Evolutionary conservation across 2,113 vertebrate species (phyloP), one percentile per base, ranked within the genome.

Genomic region (Oncorhynchus mykiss): DNA sequence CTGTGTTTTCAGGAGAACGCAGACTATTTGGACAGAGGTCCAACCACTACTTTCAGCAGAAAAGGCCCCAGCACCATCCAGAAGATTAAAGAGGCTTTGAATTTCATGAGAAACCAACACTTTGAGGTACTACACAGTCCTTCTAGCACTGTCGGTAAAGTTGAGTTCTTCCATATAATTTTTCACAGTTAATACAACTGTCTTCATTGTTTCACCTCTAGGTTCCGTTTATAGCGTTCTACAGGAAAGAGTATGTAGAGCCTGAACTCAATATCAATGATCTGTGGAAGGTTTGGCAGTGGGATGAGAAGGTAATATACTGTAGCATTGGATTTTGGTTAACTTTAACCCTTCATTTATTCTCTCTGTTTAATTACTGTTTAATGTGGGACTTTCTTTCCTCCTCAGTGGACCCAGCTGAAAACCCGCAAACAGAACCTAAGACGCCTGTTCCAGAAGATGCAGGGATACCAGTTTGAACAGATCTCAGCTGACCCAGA

Each of bases 221-320:
- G 97, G 98, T 99, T 79, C 97, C 98, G 0, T 99, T 99, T 86
- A 99, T 99, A 86, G 97, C 98, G 51, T 99, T 99, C 90, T 99
- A 99, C 90, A 95, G 98, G 77, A 99, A 99, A 82, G 98, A 99
- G 76, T 99, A 99, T 18, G 97, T 99, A 66, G 98, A 99, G 60
- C 97, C 98, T 24, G 97, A 99, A 78, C 91, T 99, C 62, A 96
- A 98, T 74, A 98, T 99, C 88, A 99, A 97, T 0, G 97, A 99
- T 82, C 89, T 99, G 12, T 99, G 98, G 98, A 96, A 96, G 51
- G 97, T 99, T 67, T 99, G 98, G 98, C 96, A 98, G 75, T 99
- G 97, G 98, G 98, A 99, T 92, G 98, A 99, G 88, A 99, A 99
- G 96, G 98, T 99, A 90, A 91, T 22, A 8, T 16, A 85, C 1